A percentile compares a stretch with the other conserved stretches of the same genome.
Conservation (phyloP, 2,797 vertebrate species). For the Dermochelys coriacea region DNA sequence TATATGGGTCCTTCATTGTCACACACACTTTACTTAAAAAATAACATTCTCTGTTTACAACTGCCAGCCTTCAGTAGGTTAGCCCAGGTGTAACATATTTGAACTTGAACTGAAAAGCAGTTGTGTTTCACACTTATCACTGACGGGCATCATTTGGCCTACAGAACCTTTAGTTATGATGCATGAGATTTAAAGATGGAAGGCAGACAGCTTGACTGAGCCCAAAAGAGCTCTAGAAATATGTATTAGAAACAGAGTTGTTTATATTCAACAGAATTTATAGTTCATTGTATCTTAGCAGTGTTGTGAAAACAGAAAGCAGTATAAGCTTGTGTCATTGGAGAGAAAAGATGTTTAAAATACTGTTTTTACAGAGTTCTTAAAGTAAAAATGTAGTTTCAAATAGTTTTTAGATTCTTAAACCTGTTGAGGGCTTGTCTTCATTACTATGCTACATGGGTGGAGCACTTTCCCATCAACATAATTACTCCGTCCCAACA, state of each 20-base stretch:
- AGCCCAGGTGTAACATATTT: not conserved
- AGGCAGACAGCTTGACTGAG: not conserved
- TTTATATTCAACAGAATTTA: not conserved
- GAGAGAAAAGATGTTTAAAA: not conserved
- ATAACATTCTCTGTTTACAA: not conserved
- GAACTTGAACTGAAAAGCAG: not conserved
- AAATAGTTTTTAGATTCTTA: no score
- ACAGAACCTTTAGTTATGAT: not conserved
- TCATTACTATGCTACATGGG: no score
- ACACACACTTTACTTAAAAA: not conserved
- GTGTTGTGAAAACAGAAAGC: not conserved
- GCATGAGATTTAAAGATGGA: not conserved
- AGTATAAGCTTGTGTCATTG: not conserved
- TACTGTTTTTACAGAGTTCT: not conserved
- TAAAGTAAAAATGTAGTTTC: not conserved
- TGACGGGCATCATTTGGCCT: not conserved
- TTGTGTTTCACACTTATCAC: not conserved
- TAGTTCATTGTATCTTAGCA: not conserved
- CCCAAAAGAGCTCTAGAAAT: not conserved
- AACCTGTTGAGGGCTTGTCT: no score
- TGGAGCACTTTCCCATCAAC: no score
- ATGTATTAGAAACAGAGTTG: not conserved
- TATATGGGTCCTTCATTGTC: not conserved
- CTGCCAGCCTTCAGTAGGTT: not conserved
- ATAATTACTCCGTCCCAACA: no score